Evolutionary conservation across 2,888 invertebrate species (phyloP).

Genomic region (Silvanus unidentatus): DNA sequence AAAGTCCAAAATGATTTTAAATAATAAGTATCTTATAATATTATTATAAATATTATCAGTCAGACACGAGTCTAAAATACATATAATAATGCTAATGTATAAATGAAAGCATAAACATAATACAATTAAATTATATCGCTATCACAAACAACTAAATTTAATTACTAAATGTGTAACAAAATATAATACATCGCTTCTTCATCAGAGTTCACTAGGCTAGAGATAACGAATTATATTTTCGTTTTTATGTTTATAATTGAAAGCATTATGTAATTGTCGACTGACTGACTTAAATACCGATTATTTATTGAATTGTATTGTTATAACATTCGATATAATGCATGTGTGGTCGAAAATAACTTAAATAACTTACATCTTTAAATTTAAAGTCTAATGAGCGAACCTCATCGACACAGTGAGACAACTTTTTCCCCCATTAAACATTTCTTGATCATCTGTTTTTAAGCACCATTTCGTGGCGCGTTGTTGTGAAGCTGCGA

Average conservation of each 20-base stretch:
- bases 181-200: not conserved
- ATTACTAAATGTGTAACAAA: not conserved
- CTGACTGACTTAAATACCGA: too few relatives aligned
- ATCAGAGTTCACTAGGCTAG: conserved; percentile 1
- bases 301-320: not conserved
- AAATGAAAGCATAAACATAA: not conserved
- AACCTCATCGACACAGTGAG: too few relatives aligned
- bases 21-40: too few relatives aligned
- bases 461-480: conserved; percentile 8
- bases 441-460: not conserved
- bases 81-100: not conserved
- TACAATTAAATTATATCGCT: not conserved
- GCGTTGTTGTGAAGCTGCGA: conserved; percentile 17
- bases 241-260: not conserved
- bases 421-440: not conserved
- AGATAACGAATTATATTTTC: not conserved
- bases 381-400: too few relatives aligned
- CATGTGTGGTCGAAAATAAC: too few relatives aligned
- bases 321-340: not conserved
- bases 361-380: too few relatives aligned
- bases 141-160: conserved; percentile 1
- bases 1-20: not conserved
- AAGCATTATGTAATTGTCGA: not conserved
- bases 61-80: not conserved
- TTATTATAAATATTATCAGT: not conserved